Evolutionary conservation across 2,797 vertebrate genomes (phyloP).

Genomic region (Mormyrus proboscirostris): DNA sequence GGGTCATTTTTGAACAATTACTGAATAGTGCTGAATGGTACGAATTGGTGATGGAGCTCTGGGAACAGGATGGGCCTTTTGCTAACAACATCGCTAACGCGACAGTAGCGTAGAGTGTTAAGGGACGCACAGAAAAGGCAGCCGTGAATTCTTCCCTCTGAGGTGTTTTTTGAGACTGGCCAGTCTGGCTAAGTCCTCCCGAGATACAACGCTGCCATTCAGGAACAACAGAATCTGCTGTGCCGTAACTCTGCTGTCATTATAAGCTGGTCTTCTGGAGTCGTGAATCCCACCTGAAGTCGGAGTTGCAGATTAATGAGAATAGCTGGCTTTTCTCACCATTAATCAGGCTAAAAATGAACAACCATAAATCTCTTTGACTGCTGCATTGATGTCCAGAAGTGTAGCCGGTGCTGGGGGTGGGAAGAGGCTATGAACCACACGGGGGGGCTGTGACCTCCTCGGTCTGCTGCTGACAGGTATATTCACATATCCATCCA

Average conservation of each 20-base stretch:
- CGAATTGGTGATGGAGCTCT: not conserved
- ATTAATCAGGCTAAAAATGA: conserved; percentile 18
- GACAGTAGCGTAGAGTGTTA: not conserved
- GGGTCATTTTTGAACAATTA: not conserved
- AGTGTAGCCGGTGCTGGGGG: not conserved
- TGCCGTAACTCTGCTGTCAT: conserved; percentile 45
- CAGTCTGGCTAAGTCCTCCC: conserved; percentile 23
- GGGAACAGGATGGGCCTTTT: not conserved
- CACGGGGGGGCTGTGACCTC: not conserved
- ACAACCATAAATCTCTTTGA: conserved; percentile 20
- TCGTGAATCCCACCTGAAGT: not conserved
- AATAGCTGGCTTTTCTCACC: not conserved
- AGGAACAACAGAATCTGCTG: conserved; percentile 40
- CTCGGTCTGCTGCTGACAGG: not conserved
- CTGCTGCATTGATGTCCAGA: not conserved
- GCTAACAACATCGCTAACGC: not conserved
- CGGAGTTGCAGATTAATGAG: not conserved
- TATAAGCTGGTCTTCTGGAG: conserved; percentile 41
- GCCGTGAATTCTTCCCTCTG: not conserved
- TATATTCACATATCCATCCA: not conserved
- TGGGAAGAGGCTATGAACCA: not conserved
- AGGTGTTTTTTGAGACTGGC: not conserved
- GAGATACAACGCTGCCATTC: conserved; percentile 56
- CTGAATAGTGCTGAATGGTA: not conserved
- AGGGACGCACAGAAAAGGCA: not conserved